Conservation (phyloP, 1,140 invertebrate genomes). For the Steinernema khuongi region DNA sequence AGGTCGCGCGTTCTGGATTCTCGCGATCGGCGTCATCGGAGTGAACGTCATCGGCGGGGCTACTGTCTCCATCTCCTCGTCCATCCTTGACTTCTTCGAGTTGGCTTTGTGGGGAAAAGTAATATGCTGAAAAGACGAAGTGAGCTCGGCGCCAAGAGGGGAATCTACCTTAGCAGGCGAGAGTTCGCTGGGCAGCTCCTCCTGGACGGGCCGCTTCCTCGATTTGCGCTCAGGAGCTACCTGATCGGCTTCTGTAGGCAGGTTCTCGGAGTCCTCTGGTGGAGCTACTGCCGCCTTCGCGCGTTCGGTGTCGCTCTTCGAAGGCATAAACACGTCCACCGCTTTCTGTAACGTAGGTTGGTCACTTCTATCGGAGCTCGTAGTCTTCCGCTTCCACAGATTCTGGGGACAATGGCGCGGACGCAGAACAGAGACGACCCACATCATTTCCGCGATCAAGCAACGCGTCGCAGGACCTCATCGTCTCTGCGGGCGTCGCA, state of each 20-base stretch:
- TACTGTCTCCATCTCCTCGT: not conserved
- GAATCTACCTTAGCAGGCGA: too few relatives aligned
- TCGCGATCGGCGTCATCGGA: not conserved
- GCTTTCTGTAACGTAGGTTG: not conserved
- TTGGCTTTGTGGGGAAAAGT: not conserved
- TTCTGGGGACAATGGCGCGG: too few relatives aligned
- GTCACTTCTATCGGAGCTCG: not conserved
- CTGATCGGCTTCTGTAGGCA: too few relatives aligned
- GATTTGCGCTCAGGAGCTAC: too few relatives aligned
- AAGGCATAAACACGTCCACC: not conserved
- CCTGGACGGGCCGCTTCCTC: too few relatives aligned
- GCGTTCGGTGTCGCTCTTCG: too few relatives aligned
- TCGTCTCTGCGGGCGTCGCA: not conserved
- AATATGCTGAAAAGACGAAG: not conserved
- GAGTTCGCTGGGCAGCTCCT: too few relatives aligned
- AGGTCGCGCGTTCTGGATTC: not conserved
- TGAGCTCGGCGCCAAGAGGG: not conserved
- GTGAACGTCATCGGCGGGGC: not conserved
- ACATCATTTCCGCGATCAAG: not conserved
- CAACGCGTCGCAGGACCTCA: not conserved
- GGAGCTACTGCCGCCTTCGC: too few relatives aligned
- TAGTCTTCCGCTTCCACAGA: too few relatives aligned
- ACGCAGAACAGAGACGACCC: too few relatives aligned
- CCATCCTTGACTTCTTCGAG: not conserved
- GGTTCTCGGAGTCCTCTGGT: too few relatives aligned